Percentiles rank a stretch among this genome's conserved stretches.
These are phyloP conservation scores for Hassar affinis DNA, from an alignment of 2,113 vertebrate genomes.

Conservation along the genomic window DNA sequence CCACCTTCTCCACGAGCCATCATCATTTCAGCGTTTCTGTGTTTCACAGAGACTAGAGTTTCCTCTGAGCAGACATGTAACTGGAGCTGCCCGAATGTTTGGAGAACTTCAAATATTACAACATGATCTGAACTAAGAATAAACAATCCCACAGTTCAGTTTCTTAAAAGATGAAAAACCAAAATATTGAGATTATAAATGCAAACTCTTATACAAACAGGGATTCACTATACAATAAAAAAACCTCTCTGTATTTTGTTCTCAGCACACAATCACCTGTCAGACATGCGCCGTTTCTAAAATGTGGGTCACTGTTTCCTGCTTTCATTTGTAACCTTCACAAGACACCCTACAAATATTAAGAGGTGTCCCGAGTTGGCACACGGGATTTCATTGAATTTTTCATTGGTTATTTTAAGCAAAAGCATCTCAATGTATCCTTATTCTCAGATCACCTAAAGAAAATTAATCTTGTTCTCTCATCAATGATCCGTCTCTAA, in stretches of 20 bases:
- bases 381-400: too few relatives aligned
- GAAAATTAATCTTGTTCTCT: too few relatives aligned
- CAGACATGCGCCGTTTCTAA: background rate
- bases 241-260: background rate
- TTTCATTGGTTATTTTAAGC: background rate
- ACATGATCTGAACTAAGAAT: background rate
- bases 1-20: background rate
- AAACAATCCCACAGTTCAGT: background rate
- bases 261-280: background rate
- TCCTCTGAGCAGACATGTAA: background rate
- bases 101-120: constrained; percentile 5
- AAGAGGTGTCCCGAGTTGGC: background rate
- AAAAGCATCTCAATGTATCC: background rate
- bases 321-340: background rate
- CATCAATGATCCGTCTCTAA: background rate
- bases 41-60: background rate
- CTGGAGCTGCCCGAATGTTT: background rate
- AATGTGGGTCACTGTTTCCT: background rate
- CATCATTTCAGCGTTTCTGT: background rate
- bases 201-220: background rate
- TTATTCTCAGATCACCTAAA: background rate
- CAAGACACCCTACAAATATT: background rate
- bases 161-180: background rate
- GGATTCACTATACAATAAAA: background rate
- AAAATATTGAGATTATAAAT: too few relatives aligned